Evolutionary conservation across 2,888 invertebrate genomes (phyloP), one percentile per base, ranked within the genome.

Genomic region (Rhopalosiphum nymphaeae): DNA sequence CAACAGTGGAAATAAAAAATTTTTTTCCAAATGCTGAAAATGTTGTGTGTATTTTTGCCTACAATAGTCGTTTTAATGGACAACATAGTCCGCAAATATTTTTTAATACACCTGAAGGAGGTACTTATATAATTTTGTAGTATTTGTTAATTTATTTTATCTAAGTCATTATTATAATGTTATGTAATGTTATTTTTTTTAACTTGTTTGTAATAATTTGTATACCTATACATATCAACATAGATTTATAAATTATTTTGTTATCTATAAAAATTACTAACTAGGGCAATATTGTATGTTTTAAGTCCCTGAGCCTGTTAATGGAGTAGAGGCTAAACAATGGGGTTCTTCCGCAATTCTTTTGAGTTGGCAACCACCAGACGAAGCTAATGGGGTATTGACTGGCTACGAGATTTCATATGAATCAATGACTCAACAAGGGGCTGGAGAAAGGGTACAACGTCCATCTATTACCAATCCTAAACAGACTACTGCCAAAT

Each of bases 351-450:
- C 98, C 0, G 98, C 98, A 0, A 97, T 99, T 96, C 97, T 98
- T 95, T 96, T 99, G n/a, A 97, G 97, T 56, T 99, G 99, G 99
- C 98, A 98, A 95, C 97, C 97, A 95, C 99, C 99, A 0, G 97
- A 98, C 85, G 98, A 98, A 95, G 97, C 98, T 21, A 99, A 99
- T 96, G 99, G 99, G 56, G 97, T 97, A 94, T 96, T 99, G 0
- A 98, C 97, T 2, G 99, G 99, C 3, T 99, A 99, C 96, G 98
- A 98, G 96, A 98, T 99, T 95, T 98, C 98, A 96, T 99, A 98
- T 96, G 97, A 98, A 95, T 97, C 97, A 95, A 97, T 98, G 0
- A 97, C 97, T 88, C 86, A 85, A 91, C 10, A n/a, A n/a, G 90
- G 90, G 42, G 90, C 87, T 49, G 94, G 94, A 3, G 86, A 90